Conservation (phyloP, 35 echinoderm and acorn worm genomes). For the Diadema setosum region DNA sequence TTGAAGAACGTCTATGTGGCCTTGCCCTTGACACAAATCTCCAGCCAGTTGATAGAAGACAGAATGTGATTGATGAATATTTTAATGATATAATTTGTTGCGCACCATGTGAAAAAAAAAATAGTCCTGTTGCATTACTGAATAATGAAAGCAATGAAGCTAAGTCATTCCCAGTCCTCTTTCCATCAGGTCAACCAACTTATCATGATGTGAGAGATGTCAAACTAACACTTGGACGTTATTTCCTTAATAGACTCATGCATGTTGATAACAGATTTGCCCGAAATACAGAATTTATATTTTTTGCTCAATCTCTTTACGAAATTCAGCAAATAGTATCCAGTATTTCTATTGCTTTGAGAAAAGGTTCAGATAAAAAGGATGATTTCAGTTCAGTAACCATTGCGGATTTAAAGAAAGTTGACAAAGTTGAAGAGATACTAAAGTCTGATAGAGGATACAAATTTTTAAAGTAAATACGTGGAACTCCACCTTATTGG, state of each 20-base stretch:
- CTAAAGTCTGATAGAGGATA: constrained; percentile 42
- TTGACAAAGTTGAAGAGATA: constrained; percentile 28
- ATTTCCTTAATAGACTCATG: constrained; percentile 37
- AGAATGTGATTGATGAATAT: constrained; percentile 43
- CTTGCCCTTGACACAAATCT: constrained; percentile 28
- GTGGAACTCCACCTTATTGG: constrained; percentile 45
- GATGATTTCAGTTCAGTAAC: background rate
- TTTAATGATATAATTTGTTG: constrained; percentile 43
- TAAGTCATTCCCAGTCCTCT: constrained; percentile 22
- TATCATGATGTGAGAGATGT: background rate
- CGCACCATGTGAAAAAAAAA: constrained; percentile 76
- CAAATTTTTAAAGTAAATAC: constrained; percentile 1
- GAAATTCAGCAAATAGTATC: constrained; percentile 53
- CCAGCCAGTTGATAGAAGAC: constrained; percentile 50
- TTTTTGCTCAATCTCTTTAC: constrained; percentile 57
- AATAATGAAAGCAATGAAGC: constrained; percentile 2
- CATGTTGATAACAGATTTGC: constrained; percentile 58
- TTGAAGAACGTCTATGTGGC: background rate
- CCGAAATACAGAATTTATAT: constrained; percentile 39
- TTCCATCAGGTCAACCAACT: background rate
- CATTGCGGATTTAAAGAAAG: constrained; percentile 28
- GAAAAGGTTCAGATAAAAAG: constrained; percentile 1
- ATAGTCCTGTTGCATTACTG: constrained; percentile 51
- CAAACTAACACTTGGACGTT: constrained; percentile 18
- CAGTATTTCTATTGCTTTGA: constrained; percentile 66